These are phyloP conservation scores for Melipona quadrifasciata DNA, from an alignment of 1,140 invertebrate species.

Conservation along the genomic window DNA sequence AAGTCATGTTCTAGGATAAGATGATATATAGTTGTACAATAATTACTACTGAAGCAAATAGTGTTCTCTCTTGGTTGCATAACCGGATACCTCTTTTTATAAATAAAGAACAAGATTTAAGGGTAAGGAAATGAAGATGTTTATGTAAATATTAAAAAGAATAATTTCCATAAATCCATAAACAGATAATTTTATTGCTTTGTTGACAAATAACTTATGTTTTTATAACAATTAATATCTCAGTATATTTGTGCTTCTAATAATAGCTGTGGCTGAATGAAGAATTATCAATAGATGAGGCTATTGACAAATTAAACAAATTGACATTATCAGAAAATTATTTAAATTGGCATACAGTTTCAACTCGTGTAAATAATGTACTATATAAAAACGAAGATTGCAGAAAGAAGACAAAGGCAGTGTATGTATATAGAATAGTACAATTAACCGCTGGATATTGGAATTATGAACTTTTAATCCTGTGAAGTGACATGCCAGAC, in stretches of 20 bases:
- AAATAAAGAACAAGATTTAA: conserved; percentile 86
- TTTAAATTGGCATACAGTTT: conserved; percentile 87
- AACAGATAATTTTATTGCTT: too few relatives aligned
- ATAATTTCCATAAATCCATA: background rate
- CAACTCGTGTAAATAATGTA: conserved; percentile 88
- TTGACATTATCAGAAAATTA: conserved; percentile 71
- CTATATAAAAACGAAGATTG: conserved; percentile 87
- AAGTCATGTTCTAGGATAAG: conserved; percentile 77
- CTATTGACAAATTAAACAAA: conserved; percentile 57
- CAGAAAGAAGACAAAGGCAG: conserved; percentile 81
- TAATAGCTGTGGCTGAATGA: conserved; percentile 88
- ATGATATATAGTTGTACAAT: conserved; percentile 89
- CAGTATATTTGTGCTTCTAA: conserved; percentile 33
- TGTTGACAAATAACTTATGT: too few relatives aligned
- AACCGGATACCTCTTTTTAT: conserved; percentile 91
- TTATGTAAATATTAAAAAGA: background rate
- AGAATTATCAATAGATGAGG: conserved; percentile 78
- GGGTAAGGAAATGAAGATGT: conserved; percentile 78
- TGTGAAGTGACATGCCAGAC: conserved; percentile 44
- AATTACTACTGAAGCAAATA: conserved; percentile 89
- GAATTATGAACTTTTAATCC: conserved; percentile 52
- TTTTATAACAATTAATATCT: conserved; percentile 14
- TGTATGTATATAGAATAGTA: conserved; percentile 56
- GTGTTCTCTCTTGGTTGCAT: conserved; percentile 88
- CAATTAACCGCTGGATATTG: conserved; percentile 27